Conservation (phyloP, 2,113 vertebrate genomes). For the Bos indicus region DNA sequence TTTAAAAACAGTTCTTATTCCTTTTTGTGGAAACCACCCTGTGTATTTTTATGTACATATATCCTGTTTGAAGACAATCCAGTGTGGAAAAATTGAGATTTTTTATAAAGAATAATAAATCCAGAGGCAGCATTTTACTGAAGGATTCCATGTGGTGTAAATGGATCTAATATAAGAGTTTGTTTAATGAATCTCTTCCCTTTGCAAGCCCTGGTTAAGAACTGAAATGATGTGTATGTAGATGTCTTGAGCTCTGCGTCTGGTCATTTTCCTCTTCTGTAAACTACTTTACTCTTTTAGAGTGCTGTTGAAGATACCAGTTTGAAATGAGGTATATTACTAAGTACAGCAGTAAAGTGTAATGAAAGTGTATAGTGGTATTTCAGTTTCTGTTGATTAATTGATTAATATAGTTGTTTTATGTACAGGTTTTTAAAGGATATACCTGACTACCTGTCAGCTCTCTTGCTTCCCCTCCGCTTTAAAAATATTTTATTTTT, state of each 20-base stretch:
- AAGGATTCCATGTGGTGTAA: not conserved
- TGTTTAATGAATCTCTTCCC: not conserved
- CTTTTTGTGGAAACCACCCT: not conserved
- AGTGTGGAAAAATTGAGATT: not conserved
- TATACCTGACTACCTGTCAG: not conserved
- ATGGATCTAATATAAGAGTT: not conserved
- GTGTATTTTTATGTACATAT: not conserved
- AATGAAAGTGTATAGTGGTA: not conserved
- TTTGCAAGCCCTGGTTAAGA: not conserved
- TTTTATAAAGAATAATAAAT: constrained; percentile 12
- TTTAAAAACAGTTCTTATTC: not conserved
- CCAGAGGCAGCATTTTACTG: not conserved
- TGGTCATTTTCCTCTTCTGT: not conserved
- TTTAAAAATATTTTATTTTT: not conserved
- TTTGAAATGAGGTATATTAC: constrained; percentile 1
- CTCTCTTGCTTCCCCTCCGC: not conserved
- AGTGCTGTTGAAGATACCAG: not conserved
- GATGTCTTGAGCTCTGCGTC: not conserved
- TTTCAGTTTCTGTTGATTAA: constrained; percentile 24
- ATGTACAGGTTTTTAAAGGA: not conserved
- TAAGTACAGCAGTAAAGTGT: not conserved
- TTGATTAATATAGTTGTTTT: constrained; percentile 20
- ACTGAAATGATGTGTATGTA: not conserved
- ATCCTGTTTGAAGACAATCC: not conserved
- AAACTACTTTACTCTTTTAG: not conserved